Evolutionary conservation across 2,888 invertebrate genomes (phyloP).

Genomic region (Perdita meconis): DNA sequence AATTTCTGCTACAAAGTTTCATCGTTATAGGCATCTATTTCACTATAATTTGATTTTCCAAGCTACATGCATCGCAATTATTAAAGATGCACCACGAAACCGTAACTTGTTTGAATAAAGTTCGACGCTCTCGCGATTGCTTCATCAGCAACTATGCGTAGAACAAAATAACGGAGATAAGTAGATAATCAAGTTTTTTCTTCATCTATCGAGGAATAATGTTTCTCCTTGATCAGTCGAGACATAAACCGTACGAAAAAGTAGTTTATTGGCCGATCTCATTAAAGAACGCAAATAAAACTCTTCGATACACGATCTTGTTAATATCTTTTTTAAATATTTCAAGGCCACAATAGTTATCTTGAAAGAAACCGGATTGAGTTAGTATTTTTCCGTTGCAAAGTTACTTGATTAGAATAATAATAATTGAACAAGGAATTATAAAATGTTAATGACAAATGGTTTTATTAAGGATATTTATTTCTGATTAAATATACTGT

Average conservation of each 20-base stretch:
- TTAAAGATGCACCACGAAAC: slow-evolving; percentile 49
- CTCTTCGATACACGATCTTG: slow-evolving; percentile 7
- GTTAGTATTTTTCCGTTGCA: background rate
- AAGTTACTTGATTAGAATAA: too few relatives aligned
- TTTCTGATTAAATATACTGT: too few relatives aligned
- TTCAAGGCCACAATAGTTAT: background rate
- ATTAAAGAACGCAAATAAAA: slow-evolving; percentile 23
- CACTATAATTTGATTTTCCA: slow-evolving; percentile 54
- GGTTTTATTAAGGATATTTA: too few relatives aligned
- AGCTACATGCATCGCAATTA: slow-evolving; percentile 36
- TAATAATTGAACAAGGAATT: too few relatives aligned
- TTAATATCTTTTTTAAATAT: slow-evolving; percentile 14
- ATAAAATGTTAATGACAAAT: too few relatives aligned
- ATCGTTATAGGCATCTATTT: slow-evolving; percentile 19
- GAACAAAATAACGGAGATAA: slow-evolving; percentile 11
- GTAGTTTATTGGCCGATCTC: slow-evolving; percentile 12
- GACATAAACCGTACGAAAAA: slow-evolving; percentile 4
- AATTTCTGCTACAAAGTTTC: slow-evolving; percentile 39
- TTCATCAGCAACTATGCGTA: slow-evolving; percentile 3
- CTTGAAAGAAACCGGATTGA: background rate
- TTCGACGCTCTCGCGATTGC: slow-evolving; percentile 39
- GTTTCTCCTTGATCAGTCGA: background rate
- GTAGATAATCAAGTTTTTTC: slow-evolving; percentile 23
- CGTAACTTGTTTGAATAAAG: slow-evolving; percentile 55
- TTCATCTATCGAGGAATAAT: slow-evolving; percentile 18